A percentile compares a stretch with the other conserved stretches of the same genome.
These are phyloP conservation scores for Protomyctophum bolini DNA, from an alignment of 2,113 vertebrate genomes.

Conservation along the genomic window DNA sequence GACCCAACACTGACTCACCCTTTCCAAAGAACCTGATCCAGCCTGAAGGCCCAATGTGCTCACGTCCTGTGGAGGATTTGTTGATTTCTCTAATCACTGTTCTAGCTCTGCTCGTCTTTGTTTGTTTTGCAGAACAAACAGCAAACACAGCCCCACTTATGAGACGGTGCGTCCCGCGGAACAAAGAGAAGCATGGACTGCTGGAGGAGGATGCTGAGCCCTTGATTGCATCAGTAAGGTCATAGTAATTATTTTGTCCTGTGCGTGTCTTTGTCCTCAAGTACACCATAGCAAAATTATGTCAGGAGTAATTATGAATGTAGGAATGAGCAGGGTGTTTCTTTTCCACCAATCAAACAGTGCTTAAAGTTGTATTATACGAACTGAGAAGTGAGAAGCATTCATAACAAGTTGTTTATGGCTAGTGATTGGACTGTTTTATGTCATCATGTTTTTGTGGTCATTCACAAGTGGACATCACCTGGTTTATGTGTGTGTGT, in stretches of 20 bases:
- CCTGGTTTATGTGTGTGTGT: slow-evolving; percentile 22
- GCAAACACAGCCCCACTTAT: slow-evolving; percentile 62
- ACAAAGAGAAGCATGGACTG: slow-evolving; percentile 57
- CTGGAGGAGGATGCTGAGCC: slow-evolving; percentile 49
- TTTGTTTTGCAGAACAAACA: slow-evolving; percentile 74
- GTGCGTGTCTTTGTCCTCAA: slow-evolving; percentile 46
- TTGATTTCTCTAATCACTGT: slow-evolving; percentile 79
- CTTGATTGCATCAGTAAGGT: slow-evolving; percentile 73
- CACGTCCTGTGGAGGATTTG: slow-evolving; percentile 79
- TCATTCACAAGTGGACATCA: slow-evolving; percentile 22
- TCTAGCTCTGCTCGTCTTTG: slow-evolving; percentile 69
- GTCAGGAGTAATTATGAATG: slow-evolving; percentile 44
- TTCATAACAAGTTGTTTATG: slow-evolving; percentile 28
- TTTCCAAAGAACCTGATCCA: slow-evolving; percentile 76
- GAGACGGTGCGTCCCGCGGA: slow-evolving; percentile 43
- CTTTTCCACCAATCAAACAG: slow-evolving; percentile 11
- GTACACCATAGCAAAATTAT: slow-evolving; percentile 35
- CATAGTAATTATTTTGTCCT: slow-evolving; percentile 59
- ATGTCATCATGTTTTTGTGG: slow-evolving; percentile 34
- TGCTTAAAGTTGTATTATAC: not conserved
- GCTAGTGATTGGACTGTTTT: slow-evolving; percentile 16
- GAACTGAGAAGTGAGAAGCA: slow-evolving; percentile 4
- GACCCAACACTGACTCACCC: slow-evolving; percentile 70
- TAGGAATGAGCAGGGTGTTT: not conserved
- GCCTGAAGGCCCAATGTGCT: slow-evolving; percentile 73